A percentile compares a stretch with the other conserved stretches of the same genome.
These are phyloP conservation scores for Parelbella ahira DNA, from an alignment of 2,888 invertebrate species.

Conservation along the genomic window DNA sequence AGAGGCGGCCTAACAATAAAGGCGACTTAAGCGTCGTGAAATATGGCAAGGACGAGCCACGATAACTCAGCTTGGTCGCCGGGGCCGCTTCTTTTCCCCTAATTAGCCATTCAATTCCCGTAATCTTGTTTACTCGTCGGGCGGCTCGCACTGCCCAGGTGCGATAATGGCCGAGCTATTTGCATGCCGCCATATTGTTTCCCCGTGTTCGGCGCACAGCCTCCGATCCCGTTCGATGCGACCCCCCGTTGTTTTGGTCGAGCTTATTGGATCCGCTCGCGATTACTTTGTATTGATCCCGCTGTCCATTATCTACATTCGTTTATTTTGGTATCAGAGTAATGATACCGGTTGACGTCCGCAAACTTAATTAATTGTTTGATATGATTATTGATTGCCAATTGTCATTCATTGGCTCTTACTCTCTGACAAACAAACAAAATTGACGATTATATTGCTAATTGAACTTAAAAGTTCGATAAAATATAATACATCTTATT, in stretches of 20 bases:
- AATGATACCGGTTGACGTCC: conserved; percentile 67
- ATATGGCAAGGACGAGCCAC: conserved; percentile 71
- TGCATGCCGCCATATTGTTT: conserved; percentile 81
- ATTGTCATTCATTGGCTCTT: too few species aligned
- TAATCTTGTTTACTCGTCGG: conserved; percentile 79
- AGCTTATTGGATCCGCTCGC: conserved; percentile 78
- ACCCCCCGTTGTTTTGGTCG: conserved; percentile 74
- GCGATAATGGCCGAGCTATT: conserved; percentile 80
- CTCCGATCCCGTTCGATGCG: conserved; percentile 61
- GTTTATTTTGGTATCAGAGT: conserved; percentile 73
- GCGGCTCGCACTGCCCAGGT: conserved; percentile 74
- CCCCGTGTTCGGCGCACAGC: conserved; percentile 67
- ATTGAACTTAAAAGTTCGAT: neutral
- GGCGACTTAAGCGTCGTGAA: conserved; percentile 73
- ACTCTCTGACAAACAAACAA: too few species aligned
- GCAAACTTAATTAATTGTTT: conserved; percentile 56
- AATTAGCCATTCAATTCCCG: conserved; percentile 81
- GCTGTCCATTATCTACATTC: conserved; percentile 77
- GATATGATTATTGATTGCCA: too few species aligned
- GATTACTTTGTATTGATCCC: conserved; percentile 80
- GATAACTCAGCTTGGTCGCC: conserved; percentile 66
- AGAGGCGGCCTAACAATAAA: conserved; percentile 73
- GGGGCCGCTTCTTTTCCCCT: conserved; percentile 75
- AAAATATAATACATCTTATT: too few species aligned
- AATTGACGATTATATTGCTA: too few species aligned